Evolutionary conservation across 2,113 vertebrate species (phyloP).

Genomic region (Lasiurus borealis): DNA sequence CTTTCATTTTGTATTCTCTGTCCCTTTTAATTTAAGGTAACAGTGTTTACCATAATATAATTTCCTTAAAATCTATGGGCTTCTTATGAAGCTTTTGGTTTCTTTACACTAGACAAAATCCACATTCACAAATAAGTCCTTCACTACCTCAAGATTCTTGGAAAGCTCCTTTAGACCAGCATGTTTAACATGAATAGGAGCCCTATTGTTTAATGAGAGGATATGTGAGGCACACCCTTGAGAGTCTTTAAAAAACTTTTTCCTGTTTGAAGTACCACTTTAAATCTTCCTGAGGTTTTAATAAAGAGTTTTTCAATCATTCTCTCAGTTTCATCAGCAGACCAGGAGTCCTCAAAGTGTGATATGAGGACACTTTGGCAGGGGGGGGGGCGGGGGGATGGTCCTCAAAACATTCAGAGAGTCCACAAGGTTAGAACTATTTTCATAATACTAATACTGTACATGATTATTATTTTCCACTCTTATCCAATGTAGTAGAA

Average conservation of each 20-base stretch:
- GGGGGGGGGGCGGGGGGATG: no score
- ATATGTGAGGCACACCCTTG: neutral
- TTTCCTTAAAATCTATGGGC: neutral
- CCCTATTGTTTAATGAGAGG: neutral
- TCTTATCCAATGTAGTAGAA: neutral
- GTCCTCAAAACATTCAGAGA: neutral
- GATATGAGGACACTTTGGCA: neutral
- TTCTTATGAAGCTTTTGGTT: constrained; percentile 16
- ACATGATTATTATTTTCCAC: neutral
- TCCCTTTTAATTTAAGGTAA: constrained; percentile 16
- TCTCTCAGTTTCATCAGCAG: neutral
- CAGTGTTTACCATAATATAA: neutral
- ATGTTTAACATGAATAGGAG: neutral
- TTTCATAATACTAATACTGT: constrained; percentile 35
- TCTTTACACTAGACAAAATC: neutral
- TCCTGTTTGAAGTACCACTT: neutral
- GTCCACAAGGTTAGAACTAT: neutral
- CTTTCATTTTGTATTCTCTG: neutral
- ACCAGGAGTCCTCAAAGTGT: neutral
- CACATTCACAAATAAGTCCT: neutral
- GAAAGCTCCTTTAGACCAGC: neutral
- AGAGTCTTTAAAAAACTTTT: neutral
- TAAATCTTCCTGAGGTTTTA: neutral
- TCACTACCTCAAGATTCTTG: neutral
- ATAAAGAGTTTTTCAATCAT: constrained; percentile 22